Evolutionary conservation across 2,888 invertebrate species (phyloP).

Genomic region (Lamellibrachia columna): DNA sequence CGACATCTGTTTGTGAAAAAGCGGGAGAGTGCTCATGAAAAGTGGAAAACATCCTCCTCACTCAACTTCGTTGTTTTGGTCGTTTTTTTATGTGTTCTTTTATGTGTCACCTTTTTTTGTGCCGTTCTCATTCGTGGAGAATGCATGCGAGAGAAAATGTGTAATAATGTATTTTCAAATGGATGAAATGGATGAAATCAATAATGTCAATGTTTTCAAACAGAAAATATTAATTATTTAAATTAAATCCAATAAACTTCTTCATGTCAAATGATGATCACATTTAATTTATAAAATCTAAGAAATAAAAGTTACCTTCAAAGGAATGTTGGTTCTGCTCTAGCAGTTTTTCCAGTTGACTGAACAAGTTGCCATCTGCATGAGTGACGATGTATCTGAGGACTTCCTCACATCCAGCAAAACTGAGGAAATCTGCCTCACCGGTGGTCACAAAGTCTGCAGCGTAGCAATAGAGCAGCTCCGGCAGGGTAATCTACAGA

Average conservation of each 20-base stretch:
- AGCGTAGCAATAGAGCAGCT: conserved; percentile 52
- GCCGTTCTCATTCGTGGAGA: too few species aligned
- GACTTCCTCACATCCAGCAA: conserved; percentile 45
- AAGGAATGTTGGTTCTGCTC: conserved; percentile 37
- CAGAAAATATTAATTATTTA: too few species aligned
- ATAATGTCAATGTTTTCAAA: too few species aligned
- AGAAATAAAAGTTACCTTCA: not conserved
- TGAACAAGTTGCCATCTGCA: conserved; percentile 43
- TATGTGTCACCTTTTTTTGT: too few species aligned
- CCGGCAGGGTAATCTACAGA: conserved; percentile 51
- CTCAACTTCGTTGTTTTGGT: too few species aligned
- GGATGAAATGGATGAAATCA: too few species aligned
- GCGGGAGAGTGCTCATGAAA: too few species aligned
- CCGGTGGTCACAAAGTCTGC: conserved; percentile 47
- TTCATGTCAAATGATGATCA: not conserved
- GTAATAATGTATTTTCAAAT: too few species aligned
- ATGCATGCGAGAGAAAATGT: too few species aligned
- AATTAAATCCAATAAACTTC: not conserved
- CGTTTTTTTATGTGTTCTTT: too few species aligned
- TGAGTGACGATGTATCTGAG: conserved; percentile 47
- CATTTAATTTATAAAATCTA: not conserved
- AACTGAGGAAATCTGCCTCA: conserved; percentile 27
- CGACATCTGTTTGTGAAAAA: too few species aligned
- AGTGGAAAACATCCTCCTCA: too few species aligned
- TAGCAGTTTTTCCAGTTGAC: conserved; percentile 44